These are phyloP conservation scores for Ranitomeya variabilis DNA, from an alignment of 2,113 vertebrate species.

Conservation along the genomic window DNA sequence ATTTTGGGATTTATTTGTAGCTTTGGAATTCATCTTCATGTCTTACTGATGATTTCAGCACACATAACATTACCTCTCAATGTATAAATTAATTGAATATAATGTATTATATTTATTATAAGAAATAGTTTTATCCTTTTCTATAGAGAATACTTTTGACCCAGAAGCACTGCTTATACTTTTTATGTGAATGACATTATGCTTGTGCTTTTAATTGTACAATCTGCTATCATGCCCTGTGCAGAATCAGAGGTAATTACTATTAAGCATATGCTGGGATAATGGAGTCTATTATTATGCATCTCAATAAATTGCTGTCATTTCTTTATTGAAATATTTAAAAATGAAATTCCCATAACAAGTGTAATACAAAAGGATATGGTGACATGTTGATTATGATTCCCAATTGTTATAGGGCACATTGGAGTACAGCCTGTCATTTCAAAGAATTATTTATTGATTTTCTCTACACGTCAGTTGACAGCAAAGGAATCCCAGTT, in stretches of 20 bases:
- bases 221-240: slow-evolving; percentile 18
- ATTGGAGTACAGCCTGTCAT: not conserved
- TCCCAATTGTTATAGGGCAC: not conserved
- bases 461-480: not conserved
- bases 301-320: slow-evolving; percentile 32
- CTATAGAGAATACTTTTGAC: not conserved
- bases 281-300: slow-evolving; percentile 34
- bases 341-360: slow-evolving; percentile 17
- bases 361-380: not conserved
- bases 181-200: slow-evolving; percentile 1
- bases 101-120: not conserved
- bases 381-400: not conserved
- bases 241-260: slow-evolving; percentile 34
- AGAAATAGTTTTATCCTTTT: not conserved
- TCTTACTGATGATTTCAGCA: not conserved
- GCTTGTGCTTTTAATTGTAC: slow-evolving; percentile 5
- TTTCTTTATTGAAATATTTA: slow-evolving; percentile 4
- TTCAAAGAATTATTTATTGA: slow-evolving; percentile 20
- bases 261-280: slow-evolving; percentile 45
- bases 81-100: not conserved
- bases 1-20: no score
- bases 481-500: not conserved
- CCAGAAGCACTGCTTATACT: slow-evolving; percentile 13
- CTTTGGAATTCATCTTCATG: not conserved
- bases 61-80: not conserved